Base-by-base conservation (phyloP, 2,888 invertebrate genomes). In the Lochmaea crataegi region DNA sequence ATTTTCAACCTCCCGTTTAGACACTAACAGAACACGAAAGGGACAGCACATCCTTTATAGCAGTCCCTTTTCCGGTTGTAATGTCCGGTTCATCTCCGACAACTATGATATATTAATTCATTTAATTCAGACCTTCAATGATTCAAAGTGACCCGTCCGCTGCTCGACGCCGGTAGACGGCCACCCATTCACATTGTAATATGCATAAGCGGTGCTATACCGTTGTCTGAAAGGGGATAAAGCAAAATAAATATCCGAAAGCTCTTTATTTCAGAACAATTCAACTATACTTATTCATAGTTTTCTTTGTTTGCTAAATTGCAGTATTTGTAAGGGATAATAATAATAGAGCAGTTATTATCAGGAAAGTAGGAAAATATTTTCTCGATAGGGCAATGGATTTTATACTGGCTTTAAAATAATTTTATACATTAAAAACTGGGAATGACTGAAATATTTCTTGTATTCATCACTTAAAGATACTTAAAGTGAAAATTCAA, bases 41-140 rank as follows among this genome's bases (percentile, higher is more conserved):
- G 41, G 42, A 63, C 61, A 18, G 42, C 61, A 42, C 42, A 42
- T 63, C 61, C 61, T 42, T 60, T 11, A 63, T 18, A 42, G 41
- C n/a, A 58, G 32, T 12, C 60, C 48, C 53, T 26, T 48, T 45
- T 51, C 65, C 58, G 65, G 42, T 58, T 65, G 68, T 60, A 72
- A 68, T 64, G 65, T 72, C 68, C 57, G 57, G 57, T 58, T 72
- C 72, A 72, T 72, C 72, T 72, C 72, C 58, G 66, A 68, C 51
- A 56, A 12, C 42, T 60, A 72, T 72, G 68, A 72, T 72, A 72
- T 72, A 72, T 68, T 72, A 68, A 68, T 68, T 72, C 72, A 64
- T 64, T 68, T 60, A 69, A 69, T 69, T 69, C 69, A 42, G 38
- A 63, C 61, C 41, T 63, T 63, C 61, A 63, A 63, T 63, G 61